A percentile compares a stretch with the other conserved stretches of the same genome.
These are phyloP conservation scores for Isichthys henryi DNA, from an alignment of 2,113 vertebrate genomes.

Conservation along the genomic window DNA sequence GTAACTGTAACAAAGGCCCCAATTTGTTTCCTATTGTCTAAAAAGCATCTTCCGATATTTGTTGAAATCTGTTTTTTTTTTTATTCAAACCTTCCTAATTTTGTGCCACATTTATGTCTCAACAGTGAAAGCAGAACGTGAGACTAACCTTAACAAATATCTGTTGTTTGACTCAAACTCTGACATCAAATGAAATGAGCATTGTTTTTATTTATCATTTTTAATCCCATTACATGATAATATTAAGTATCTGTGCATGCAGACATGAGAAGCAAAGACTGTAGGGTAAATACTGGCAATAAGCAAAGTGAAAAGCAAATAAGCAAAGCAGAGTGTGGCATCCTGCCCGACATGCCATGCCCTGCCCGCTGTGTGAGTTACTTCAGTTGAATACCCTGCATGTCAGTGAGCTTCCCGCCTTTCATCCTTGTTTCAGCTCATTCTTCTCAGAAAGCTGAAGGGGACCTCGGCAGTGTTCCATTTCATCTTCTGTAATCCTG, in stretches of 20 bases:
- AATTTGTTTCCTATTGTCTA: background rate
- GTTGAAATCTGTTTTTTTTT: background rate
- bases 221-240: background rate
- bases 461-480: constrained; percentile 41
- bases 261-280: background rate
- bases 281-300: background rate
- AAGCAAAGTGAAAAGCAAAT: background rate
- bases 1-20: background rate
- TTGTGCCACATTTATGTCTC: background rate
- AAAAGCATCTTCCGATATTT: background rate
- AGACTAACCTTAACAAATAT: background rate
- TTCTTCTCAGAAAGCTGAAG: constrained; percentile 33
- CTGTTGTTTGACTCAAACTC: background rate
- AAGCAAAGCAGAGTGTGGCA: rapidly evolving
- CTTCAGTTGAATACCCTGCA: constrained; percentile 11
- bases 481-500: constrained; percentile 31
- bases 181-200: background rate
- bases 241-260: background rate
- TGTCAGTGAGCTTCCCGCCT: constrained; percentile 20
- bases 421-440: background rate
- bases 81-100: background rate
- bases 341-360: too few species aligned
- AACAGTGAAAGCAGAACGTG: background rate
- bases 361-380: background rate
- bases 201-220: background rate